Evolutionary conservation across 2,797 vertebrate species (phyloP).

Genomic region (Trachops cirrhosus): DNA sequence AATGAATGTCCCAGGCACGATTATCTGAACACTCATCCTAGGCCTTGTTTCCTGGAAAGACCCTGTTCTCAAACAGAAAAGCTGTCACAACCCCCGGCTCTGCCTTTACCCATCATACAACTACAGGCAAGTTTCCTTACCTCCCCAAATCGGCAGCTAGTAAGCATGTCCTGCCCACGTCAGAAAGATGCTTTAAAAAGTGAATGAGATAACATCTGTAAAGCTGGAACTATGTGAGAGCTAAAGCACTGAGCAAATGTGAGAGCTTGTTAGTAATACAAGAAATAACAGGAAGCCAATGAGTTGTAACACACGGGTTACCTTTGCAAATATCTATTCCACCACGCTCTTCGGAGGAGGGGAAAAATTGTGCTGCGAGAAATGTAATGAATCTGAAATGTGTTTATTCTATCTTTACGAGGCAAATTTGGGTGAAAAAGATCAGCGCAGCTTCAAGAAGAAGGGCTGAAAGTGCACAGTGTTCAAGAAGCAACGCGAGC

Average conservation of each 20-base stretch:
- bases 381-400: constrained; percentile 54
- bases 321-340: constrained; percentile 51
- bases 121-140: not conserved
- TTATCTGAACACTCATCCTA: not conserved
- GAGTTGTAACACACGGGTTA: constrained; percentile 62
- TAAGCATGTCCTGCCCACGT: not conserved
- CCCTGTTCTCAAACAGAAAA: not conserved
- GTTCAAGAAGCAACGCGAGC: not conserved
- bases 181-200: not conserved
- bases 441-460: not conserved
- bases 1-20: not conserved
- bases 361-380: constrained; percentile 9
- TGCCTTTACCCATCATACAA: not conserved
- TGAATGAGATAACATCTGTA: constrained; percentile 3
- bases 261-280: constrained; percentile 58
- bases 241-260: constrained; percentile 37
- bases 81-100: not conserved
- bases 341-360: constrained; percentile 20
- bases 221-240: constrained; percentile 16
- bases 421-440: constrained; percentile 17
- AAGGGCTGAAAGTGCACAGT: not conserved
- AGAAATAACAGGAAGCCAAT: constrained; percentile 56
- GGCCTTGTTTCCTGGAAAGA: not conserved
- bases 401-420: constrained; percentile 59
- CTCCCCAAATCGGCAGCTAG: not conserved